These are phyloP conservation scores for Microtus oregoni DNA, from an alignment of 2,113 vertebrate species.

Conservation along the genomic window DNA sequence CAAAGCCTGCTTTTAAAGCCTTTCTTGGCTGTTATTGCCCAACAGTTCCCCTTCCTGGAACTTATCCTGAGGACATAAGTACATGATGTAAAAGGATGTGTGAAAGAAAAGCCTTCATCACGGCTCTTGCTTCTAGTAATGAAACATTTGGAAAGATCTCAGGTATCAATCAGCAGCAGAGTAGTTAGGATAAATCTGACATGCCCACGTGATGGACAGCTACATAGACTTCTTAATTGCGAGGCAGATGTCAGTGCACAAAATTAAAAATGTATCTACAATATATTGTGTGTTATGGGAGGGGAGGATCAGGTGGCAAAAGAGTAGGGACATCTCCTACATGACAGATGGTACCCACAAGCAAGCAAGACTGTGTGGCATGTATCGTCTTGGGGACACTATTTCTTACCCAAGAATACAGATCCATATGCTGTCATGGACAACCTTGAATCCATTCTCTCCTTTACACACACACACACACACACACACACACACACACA, in stretches of 20 bases:
- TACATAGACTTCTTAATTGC: not conserved
- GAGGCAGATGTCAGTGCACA: not conserved
- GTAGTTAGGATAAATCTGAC: conserved; percentile 42
- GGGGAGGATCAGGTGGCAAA: not conserved
- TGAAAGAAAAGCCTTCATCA: conserved; percentile 23
- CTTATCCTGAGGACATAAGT: conserved; percentile 57
- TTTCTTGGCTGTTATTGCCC: conserved; percentile 34
- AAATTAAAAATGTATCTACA: conserved; percentile 29
- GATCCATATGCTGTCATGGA: not conserved
- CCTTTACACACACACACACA: not conserved
- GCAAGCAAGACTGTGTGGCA: not conserved
- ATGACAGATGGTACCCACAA: not conserved
- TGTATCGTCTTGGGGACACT: not conserved
- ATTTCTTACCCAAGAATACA: conserved; percentile 9
- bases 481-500: not conserved
- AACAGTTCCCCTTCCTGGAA: conserved; percentile 66
- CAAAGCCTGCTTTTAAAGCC: conserved; percentile 54
- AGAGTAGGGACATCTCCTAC: not conserved
- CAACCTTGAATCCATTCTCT: not conserved
- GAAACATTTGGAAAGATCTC: conserved; percentile 52
- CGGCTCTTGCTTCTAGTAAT: conserved; percentile 45
- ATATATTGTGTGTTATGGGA: not conserved
- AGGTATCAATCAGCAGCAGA: conserved; percentile 41
- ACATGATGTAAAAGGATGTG: conserved; percentile 27
- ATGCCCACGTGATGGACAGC: not conserved